Evolutionary conservation across 2,113 vertebrate genomes (phyloP).

Genomic region (Archilochus colubris): DNA sequence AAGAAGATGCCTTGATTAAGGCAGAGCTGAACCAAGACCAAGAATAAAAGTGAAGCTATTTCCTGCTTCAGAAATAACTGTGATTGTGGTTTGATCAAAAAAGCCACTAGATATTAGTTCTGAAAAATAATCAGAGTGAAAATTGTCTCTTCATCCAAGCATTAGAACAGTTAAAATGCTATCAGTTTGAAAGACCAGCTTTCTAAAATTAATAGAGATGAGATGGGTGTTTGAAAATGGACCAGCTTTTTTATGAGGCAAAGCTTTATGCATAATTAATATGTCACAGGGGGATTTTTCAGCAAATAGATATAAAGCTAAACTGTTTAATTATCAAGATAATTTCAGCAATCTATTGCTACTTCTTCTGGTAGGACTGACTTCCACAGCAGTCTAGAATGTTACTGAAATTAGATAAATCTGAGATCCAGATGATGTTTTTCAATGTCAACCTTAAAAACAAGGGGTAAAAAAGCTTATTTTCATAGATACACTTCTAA

Average conservation of each 20-base stretch:
- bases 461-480: not conserved
- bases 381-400: not conserved
- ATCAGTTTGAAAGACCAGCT: not conserved
- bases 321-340: slow-evolving; percentile 8
- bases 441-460: not conserved
- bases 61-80: not conserved
- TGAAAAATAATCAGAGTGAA: not conserved
- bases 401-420: not conserved
- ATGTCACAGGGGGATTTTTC: slow-evolving; percentile 31
- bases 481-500: not conserved
- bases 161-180: not conserved
- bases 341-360: slow-evolving; percentile 34
- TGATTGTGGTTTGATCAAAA: not conserved
- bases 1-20: not conserved
- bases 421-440: not conserved
- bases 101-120: not conserved
- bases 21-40: not conserved
- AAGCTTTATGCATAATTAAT: slow-evolving; percentile 28
- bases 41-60: not conserved
- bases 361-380: slow-evolving; percentile 13
- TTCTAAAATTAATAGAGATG: not conserved
- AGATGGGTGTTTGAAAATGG: not conserved
- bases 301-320: slow-evolving; percentile 54
- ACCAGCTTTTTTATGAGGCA: not conserved
- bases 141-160: not conserved